phyloP scores from a whole-genome alignment of 2,888 invertebrate genomes.

The Cephus spinipes region DNA sequence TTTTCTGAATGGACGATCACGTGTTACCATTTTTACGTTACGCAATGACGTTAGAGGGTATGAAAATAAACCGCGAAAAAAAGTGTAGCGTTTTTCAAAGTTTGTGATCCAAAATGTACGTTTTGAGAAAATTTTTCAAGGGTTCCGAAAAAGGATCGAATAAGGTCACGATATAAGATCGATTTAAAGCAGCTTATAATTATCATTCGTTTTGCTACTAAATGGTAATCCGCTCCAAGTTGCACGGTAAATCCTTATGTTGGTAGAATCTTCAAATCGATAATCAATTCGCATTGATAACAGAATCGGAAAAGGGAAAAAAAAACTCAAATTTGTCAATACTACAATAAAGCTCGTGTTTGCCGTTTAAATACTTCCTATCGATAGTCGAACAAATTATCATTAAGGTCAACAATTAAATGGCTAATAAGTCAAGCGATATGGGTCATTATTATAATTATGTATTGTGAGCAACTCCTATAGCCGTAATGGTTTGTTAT shows the following conservation, averaged over 20 bases:
- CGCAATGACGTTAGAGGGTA: too few species aligned
- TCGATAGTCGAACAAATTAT: background rate
- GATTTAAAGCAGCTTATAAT: slow-evolving; percentile 40
- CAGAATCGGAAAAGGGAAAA: background rate
- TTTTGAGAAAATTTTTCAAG: background rate
- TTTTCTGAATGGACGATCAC: too few species aligned
- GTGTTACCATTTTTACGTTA: too few species aligned
- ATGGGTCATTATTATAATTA: background rate
- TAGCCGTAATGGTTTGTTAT: background rate
- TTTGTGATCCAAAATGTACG: too few species aligned
- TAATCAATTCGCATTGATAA: background rate
- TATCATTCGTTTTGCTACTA: slow-evolving; percentile 39
- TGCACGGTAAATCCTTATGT: background rate
- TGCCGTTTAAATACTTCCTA: background rate
- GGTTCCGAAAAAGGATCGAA: background rate
- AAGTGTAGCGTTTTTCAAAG: too few species aligned
- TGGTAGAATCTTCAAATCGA: background rate
- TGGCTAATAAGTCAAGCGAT: background rate
- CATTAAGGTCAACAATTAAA: background rate
- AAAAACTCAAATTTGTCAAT: slow-evolving; percentile 14
- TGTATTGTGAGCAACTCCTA: background rate
- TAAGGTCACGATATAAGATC: background rate
- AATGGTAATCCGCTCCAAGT: slow-evolving; percentile 36
- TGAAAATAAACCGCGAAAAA: too few species aligned
- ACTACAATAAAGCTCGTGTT: background rate